Evolutionary conservation across 2,888 invertebrate species (phyloP).

Genomic region (Galerucella nymphaeae): DNA sequence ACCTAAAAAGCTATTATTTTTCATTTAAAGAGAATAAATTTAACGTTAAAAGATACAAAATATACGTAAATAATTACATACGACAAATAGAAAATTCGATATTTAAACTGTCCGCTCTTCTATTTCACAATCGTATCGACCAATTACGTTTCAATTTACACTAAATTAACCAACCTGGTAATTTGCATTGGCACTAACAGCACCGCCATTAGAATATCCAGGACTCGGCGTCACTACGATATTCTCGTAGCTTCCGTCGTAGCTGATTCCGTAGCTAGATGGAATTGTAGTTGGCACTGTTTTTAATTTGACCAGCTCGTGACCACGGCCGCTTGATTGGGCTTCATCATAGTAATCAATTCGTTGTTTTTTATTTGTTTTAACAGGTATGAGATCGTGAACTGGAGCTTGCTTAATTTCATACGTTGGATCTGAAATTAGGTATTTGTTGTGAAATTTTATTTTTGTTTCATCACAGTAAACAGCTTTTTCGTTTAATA

Average conservation of each 20-base stretch:
- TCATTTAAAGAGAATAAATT: neutral
- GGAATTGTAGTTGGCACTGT: slow-evolving; percentile 33
- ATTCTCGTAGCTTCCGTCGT: slow-evolving; percentile 20
- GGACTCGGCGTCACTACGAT: slow-evolving; percentile 33
- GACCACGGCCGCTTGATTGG: slow-evolving; percentile 26
- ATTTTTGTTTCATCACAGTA: no score
- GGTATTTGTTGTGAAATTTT: neutral
- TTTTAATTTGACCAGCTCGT: slow-evolving; percentile 34
- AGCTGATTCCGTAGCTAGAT: slow-evolving; percentile 15
- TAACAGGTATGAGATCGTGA: slow-evolving; percentile 36
- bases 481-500: no score
- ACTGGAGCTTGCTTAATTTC: slow-evolving; percentile 42
- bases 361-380: slow-evolving; percentile 26
- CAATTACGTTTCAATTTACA: slow-evolving; percentile 29
- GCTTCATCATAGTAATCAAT: slow-evolving; percentile 41
- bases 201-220: slow-evolving; percentile 29
- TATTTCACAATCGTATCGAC: slow-evolving; percentile 27
- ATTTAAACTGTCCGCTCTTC: slow-evolving; percentile 10
- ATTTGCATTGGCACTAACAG: slow-evolving; percentile 40
- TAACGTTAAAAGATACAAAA: neutral
- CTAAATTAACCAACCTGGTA: slow-evolving; percentile 41
- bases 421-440: slow-evolving; percentile 35
- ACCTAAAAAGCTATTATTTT: neutral
- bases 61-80: slow-evolving; percentile 4
- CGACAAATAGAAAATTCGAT: slow-evolving; percentile 9